These are phyloP conservation scores for Montipora efflorescens DNA, from an alignment of 64 coral and sea anemone species.

Conservation along the genomic window DNA sequence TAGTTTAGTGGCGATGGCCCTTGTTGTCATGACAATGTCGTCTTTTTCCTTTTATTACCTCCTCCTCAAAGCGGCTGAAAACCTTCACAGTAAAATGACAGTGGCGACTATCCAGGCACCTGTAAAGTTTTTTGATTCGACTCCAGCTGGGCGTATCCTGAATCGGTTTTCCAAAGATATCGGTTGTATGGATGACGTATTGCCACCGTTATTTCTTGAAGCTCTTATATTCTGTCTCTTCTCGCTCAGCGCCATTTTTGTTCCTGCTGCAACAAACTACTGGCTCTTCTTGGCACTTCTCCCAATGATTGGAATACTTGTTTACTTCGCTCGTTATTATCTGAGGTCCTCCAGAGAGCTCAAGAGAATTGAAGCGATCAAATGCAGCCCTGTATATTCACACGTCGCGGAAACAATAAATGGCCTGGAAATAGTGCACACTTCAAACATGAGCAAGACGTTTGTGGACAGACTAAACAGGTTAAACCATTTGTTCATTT, in stretches of 20 bases:
- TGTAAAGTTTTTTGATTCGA: slow-evolving; percentile 29
- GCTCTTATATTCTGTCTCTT: slow-evolving; percentile 39
- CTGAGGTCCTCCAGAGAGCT: slow-evolving; percentile 71
- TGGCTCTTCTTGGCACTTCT: neutral
- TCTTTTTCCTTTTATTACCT: neutral
- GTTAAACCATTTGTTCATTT: neutral
- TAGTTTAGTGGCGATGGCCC: neutral
- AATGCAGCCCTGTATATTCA: too few species aligned
- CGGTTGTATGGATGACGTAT: slow-evolving; percentile 53
- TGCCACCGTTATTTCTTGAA: slow-evolving; percentile 51
- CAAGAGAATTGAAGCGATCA: neutral
- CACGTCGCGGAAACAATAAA: too few species aligned
- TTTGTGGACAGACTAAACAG: slow-evolving; percentile 45
- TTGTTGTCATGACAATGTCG: slow-evolving; percentile 39
- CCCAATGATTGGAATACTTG: slow-evolving; percentile 25
- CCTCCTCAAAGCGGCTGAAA: neutral
- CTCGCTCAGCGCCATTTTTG: slow-evolving; percentile 29
- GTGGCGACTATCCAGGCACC: too few species aligned
- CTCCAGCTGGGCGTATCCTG: too few species aligned
- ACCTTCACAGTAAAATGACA: neutral
- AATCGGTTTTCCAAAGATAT: too few species aligned
- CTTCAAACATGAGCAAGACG: slow-evolving; percentile 33
- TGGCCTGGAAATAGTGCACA: too few species aligned
- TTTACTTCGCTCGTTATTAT: slow-evolving; percentile 61
- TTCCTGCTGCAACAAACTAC: slow-evolving; percentile 17